Evolutionary conservation across 35 echinoderm and acorn worm genomes (phyloP), one percentile per base, ranked within the genome.

Genomic region (Ptychodera flava): DNA sequence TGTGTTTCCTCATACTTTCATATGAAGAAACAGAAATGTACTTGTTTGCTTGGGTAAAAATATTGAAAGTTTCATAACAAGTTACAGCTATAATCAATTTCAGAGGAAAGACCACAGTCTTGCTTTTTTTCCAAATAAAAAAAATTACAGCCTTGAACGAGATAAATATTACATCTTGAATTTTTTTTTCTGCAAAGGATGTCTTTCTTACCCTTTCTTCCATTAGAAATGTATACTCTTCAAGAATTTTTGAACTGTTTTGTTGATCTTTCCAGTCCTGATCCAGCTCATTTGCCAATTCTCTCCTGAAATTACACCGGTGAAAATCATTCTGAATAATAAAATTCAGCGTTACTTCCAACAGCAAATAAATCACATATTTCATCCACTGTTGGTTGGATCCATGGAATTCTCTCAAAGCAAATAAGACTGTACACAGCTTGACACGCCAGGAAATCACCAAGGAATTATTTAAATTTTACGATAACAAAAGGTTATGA

Each of bases 231-330:
- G 84, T 93, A 37, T 88, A 93, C 81, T 97, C 95, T 82, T 97
- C 91, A 34, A 93, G 85, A 31, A 91, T 84, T 36, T 89, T 88
- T 79, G 93, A 97, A 76, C 86, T 97, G 33, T 82, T 79, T 33
- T 97, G 95, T 35, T 97, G 89, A 27, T 97, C 95, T 78, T 97
- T 97, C 89, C 89, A 97, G 80, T 93, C 89, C 80, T 97, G 82
- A 77, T 90, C 87, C 29, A 97, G 32, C 30, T 90, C 86, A 53
- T 89, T 79, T 15, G 91, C 91, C 27, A 97, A 45, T 81, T 91
- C 91, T 89, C 88, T 88, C 77, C 95, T 97, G 79, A 33, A 76
- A 83, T 82, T n/a, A 22, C 79, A 37, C 22, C 77, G 31, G 38
- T 1, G 79, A 92, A 31, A 79, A 33, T 85, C 1, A 27, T 10